Evolutionary conservation across 2,888 invertebrate genomes (phyloP), one percentile per base, ranked within the genome.

Genomic region (Lithophane leautieri): DNA sequence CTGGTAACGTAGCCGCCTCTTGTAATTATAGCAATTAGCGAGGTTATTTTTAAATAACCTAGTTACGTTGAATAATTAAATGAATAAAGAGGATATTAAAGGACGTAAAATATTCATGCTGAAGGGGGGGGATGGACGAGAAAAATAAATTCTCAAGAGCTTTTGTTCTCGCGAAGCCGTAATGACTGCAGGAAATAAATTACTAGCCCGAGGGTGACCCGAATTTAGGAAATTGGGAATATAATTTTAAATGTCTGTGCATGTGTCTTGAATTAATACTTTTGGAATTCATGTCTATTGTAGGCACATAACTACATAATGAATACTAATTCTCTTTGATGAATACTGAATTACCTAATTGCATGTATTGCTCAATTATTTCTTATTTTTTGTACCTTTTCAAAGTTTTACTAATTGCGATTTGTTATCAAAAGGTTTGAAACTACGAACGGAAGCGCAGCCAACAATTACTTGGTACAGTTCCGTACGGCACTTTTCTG

Each of bases 391-490:
- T 54, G n/a, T 65, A 58, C 54, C n/a, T 22, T 72, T 77, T 66
- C 61, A 81, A 66, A 44, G 66, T 68, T 78, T 65, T 71, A 73
- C 74, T 76, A 81, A 80, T 83, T 82, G 77, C 76, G 82, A 79
- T 80, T 74, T 79, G 66, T 78, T 79, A 78, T 79, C 82, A 81
- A 82, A 88, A 69, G 73, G 76, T 79, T 81, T 82, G 69, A 77
- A 88, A 87, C 84, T 79, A 82, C 83, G 78, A 88, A 81, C 90
- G 89, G 89, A 91, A 88, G 85, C 86, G 81, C 82, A 86, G 79
- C 84, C 79, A 87, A 85, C 88, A 89, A 89, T 90, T 90, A 89
- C 88, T 86, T 61, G 73, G 79, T 83, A 79, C 78, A 82, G 85
- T 84, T 82, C 76, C 77, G 83, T 52, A 73, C 42, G 60, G 72